A percentile compares a stretch with the other conserved stretches of the same genome.
Evolutionary conservation across 2,797 vertebrate species (phyloP).

Genomic region (Cottoperca gobio): DNA sequence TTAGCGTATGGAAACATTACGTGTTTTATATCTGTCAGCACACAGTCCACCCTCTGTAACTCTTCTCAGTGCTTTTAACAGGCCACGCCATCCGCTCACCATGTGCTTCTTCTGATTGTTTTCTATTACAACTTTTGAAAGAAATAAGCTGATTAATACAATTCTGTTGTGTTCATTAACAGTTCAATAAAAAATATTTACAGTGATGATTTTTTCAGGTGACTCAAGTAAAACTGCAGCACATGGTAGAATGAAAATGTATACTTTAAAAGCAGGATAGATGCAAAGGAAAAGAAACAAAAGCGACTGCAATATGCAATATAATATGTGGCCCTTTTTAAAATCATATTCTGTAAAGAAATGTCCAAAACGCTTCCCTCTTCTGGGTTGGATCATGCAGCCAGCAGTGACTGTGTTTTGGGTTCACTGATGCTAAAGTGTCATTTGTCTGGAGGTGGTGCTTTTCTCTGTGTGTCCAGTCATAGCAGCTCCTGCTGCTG

Average conservation of each 20-base stretch:
- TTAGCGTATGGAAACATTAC: background rate
- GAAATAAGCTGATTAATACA: background rate
- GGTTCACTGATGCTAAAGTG: background rate
- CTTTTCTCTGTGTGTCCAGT: background rate
- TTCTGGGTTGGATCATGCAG: background rate
- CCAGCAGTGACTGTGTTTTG: background rate
- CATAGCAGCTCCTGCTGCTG: background rate
- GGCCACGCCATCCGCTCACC: constrained; percentile 14
- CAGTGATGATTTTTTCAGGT: background rate
- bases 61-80: constrained; percentile 50
- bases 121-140: background rate
- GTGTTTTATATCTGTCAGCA: background rate
- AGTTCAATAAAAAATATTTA: too few species aligned
- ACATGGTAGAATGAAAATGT: background rate
- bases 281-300: background rate
- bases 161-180: too few species aligned
- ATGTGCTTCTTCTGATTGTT: background rate
- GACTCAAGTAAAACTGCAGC: background rate
- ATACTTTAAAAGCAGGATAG: background rate
- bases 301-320: background rate
- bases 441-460: constrained; percentile 1
- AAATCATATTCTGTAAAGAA: background rate
- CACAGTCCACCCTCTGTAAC: constrained; percentile 12
- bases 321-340: background rate
- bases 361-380: background rate